Evolutionary conservation across 2,113 vertebrate species (phyloP), one percentile per base, ranked within the genome.

Genomic region (Daboia siamensis): DNA sequence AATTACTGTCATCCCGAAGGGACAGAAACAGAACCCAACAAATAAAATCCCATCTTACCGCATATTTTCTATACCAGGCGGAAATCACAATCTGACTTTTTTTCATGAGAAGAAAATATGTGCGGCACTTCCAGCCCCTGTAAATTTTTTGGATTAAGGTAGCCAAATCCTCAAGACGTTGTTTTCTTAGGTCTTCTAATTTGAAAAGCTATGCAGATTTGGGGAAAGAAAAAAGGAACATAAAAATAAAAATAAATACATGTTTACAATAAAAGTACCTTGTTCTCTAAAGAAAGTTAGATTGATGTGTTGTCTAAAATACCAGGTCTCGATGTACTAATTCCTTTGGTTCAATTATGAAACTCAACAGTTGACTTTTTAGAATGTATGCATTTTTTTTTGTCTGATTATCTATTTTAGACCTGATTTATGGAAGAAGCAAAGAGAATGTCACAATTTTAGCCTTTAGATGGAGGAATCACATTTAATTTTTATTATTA

Each of bases 121-220:
- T 98, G 87, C 98, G 98, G 90, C 98, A 98, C 95, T 99, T 99
- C 99, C 99, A 99, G 0, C 99, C 99, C 10, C 98, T 98, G 94
- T 99, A 99, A 96, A 99, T 99, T 97, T 99, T 99, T 96, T 97
- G 99, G 95, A 99, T 99, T 51, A 99, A 98, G 0, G 99, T 98
- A 89, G 99, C 99, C 93, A 99, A 96, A 95, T 99, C 98, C 92
- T 99, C 97, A 59, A 99, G 95, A 21, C 99, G 98, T 52, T 98
- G 98, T 95, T 98, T 98, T 94, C 99, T 98, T 93, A 98, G 96
- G 89, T 99, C 99, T 97, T 99, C 99, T 74, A 99, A 96, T 93
- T 98, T 98, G 97, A 99, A 99, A 89, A 99, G 98, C 99, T 99
- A 93, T 12, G 17, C 1, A 52, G 24, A 21, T 11, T 92, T 51